Percentiles rank a stretch among this genome's conserved stretches.
These are phyloP conservation scores for Lithophane socia DNA, from an alignment of 2,888 invertebrate species.

Conservation along the genomic window DNA sequence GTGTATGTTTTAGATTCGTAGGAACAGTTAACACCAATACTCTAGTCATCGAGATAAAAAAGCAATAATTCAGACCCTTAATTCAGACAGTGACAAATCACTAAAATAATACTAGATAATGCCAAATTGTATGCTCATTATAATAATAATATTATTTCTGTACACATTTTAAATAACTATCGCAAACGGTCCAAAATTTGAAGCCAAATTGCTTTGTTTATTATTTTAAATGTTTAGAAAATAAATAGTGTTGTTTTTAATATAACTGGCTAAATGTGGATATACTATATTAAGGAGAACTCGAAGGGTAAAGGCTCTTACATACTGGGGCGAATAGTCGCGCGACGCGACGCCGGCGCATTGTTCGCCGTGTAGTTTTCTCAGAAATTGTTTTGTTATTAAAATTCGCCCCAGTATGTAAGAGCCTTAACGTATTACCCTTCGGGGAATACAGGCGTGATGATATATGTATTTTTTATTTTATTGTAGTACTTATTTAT, in stretches of 20 bases:
- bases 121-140: conserved; percentile 30
- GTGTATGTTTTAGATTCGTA: not conserved
- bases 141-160: conserved; percentile 10
- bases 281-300: too few relatives aligned
- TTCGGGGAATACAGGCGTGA: too few relatives aligned
- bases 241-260: too few relatives aligned
- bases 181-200: conserved; percentile 11
- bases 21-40: not conserved
- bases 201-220: conserved; percentile 41
- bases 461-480: not conserved
- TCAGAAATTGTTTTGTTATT: too few relatives aligned
- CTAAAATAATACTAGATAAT: conserved; percentile 7
- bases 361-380: too few relatives aligned
- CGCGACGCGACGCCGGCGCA: too few relatives aligned
- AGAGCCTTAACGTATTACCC: too few relatives aligned
- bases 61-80: too few relatives aligned
- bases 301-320: too few relatives aligned
- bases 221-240: conserved; percentile 12
- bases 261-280: too few relatives aligned
- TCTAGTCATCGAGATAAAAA: not conserved
- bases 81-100: not conserved
- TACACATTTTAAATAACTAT: conserved; percentile 23
- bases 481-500: not conserved
- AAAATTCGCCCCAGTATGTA: too few relatives aligned
- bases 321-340: too few relatives aligned